phyloP scores from a whole-genome alignment of 2,113 vertebrate species.

The Hassar affinis region DNA sequence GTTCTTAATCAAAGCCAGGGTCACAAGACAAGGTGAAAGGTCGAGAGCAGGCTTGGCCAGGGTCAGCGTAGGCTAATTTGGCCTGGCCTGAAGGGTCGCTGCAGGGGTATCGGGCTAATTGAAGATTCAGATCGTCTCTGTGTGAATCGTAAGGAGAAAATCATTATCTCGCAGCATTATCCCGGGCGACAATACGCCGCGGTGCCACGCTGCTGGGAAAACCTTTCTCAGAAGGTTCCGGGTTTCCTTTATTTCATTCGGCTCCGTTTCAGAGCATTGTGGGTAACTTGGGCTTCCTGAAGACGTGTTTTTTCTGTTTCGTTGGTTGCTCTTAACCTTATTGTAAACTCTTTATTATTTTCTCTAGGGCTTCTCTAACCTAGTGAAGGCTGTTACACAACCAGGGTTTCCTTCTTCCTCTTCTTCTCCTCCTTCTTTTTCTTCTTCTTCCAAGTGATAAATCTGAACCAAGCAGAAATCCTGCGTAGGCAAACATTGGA shows the following conservation, averaged over 20 bases:
- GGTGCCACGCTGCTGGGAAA: not conserved
- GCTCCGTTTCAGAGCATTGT: no score
- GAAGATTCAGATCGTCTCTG: constrained; percentile 60
- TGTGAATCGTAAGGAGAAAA: constrained; percentile 55
- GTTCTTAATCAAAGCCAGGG: constrained; percentile 77
- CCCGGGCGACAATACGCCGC: not conserved
- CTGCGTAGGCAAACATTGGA: constrained; percentile 55
- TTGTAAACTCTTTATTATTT: constrained; percentile 16
- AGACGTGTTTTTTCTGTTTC: not conserved
- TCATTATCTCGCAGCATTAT: not conserved
- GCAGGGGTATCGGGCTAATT: constrained; percentile 62
- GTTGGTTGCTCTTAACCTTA: not conserved
- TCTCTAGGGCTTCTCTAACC: not conserved
- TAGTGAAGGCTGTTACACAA: constrained; percentile 9
- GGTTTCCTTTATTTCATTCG: no score
- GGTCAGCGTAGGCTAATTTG: constrained; percentile 72
- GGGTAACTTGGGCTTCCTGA: not conserved
- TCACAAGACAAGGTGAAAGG: constrained; percentile 81
- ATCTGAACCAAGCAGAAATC: constrained; percentile 47
- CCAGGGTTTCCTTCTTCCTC: not conserved
- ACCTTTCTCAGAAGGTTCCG: no score
- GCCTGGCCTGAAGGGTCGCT: constrained; percentile 58
- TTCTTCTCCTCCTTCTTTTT: no score
- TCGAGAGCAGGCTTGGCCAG: constrained; percentile 77
- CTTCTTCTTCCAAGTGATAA: constrained; percentile 27